Evolutionary conservation across 2,797 vertebrate genomes (phyloP), one percentile per base, ranked within the genome.

Genomic region (Eupleurogrammus muticus): DNA sequence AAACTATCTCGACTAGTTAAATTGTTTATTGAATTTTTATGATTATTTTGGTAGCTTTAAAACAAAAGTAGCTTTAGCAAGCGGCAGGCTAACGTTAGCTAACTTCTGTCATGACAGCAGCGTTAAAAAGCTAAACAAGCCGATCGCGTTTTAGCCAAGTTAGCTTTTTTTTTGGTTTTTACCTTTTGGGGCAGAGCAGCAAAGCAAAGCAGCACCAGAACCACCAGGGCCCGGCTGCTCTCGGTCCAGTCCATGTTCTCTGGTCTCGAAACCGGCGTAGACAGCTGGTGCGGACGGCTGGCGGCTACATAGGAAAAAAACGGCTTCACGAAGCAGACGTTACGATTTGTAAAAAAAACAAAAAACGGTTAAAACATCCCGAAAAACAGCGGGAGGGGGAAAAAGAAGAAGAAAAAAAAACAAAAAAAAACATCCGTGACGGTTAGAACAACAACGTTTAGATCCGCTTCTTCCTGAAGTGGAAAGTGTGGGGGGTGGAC

Each of bases 231-330:
- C 90, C 90, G 85, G 64, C 89, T 81, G 80, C 85, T 92, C 65
- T 80, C 87, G 14, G 88, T 85, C 93, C 93, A 90, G 83, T 84
- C 90, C 94, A 95, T 95, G 40, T 72, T 89, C 13, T 53, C 40
- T 58, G 84, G 73, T 80, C 83, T 81, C 54, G n/a, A 73, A 74
- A 62, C 85, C 87, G 79, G 81, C 77, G 32, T 6, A 80, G 77
- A 74, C 85, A 76, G 69, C 32, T 56, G 44, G 79, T 79, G 74
- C 68, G 51, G 49, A 2, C 1, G 52, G 24, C 65, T 49, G 49
- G 20, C 2, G 81, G 69, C 89, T 92, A 90, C 92, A 92, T 92
- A 87, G 86, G 87, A 86, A 69, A 66, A 69, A 66, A 19, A 21
- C 1, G 42, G 16, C 76, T 57, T 53, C 1, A 21, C 65, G n/a